Evolutionary conservation across 2,797 vertebrate genomes (phyloP), one percentile per base, ranked within the genome.

Genomic region (Pelobates cultripes): DNA sequence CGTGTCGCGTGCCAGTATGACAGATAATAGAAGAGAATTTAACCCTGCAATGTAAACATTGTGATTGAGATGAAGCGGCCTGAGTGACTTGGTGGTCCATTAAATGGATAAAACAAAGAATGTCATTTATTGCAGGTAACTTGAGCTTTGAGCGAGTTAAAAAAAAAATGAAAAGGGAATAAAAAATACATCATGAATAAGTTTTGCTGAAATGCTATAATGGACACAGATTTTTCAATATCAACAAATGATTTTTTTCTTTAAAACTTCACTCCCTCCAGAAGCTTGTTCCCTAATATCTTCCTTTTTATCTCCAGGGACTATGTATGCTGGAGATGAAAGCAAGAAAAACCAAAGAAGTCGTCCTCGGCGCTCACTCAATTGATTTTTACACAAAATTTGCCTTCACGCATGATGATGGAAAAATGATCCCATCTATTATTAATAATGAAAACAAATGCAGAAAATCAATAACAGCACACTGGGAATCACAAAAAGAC

Each of bases 311-410:
- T 88, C 90, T 91, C 91, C 57, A 0, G 10, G 88, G 90, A 86
- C 61, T 86, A 67, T 5, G 77, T 3, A 4, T 82, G 55, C 15
- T 2, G 28, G 88, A 91, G 92, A 93, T 93, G 92, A 93, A 92
- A 93, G 91, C 83, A 68, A 73, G 86, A 89, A 85, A 88, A 92
- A 89, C 67, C 86, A 89, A 91, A 90, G 86, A 88, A 86, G 89
- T 88, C 90, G 86, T 85, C 84, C 88, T 91, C 83, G 0, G 87
- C 72, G 66, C 90, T 92, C 90, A 86, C 87, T 89, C 90, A 86
- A 91, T 94, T 93, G 92, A 93, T 94, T 94, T 93, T 94, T 93
- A 93, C 91, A 92, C 91, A 93, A 92, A 93, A 93, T 93, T 92
- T 93, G 91, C 91, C 91, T 93, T 90, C 89, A 78, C 88, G 90